A percentile compares a stretch with the other conserved stretches of the same genome.
These are phyloP conservation scores for Ophioninae sp. DNA, from an alignment of 2,888 invertebrate genomes.

Conservation along the genomic window DNA sequence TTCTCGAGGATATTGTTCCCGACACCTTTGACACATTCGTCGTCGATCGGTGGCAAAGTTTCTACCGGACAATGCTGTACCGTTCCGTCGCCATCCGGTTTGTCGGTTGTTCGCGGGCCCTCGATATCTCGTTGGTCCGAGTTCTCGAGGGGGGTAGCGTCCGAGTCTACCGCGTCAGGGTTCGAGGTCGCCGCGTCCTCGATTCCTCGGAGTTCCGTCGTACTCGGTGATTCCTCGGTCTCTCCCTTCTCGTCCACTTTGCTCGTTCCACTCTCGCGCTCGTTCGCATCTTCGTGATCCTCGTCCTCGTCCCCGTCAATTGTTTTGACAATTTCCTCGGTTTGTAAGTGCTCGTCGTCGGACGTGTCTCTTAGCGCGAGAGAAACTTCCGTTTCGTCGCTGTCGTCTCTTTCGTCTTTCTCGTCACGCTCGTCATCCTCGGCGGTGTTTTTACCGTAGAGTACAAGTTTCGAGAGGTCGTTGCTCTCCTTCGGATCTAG, in stretches of 20 bases:
- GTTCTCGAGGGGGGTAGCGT: not conserved
- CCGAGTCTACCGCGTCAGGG: not conserved
- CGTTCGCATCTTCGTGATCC: not conserved
- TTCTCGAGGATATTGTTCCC: not conserved
- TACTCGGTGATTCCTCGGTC: not conserved
- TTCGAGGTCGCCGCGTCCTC: not conserved
- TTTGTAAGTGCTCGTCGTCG: not conserved
- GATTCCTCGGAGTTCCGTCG: conserved; percentile 3
- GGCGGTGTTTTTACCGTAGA: not conserved
- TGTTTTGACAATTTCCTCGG: not conserved
- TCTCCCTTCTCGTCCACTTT: not conserved
- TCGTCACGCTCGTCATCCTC: not conserved
- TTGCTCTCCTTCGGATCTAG: not conserved
- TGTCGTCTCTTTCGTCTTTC: conserved; percentile 2
- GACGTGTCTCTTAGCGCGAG: not conserved
- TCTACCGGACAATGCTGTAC: not conserved
- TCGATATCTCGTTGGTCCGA: not conserved
- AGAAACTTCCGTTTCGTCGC: conserved; percentile 4
- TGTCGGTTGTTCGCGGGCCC: too few species aligned
- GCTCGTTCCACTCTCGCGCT: conserved; percentile 16
- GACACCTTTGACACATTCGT: not conserved
- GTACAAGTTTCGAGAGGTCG: not conserved
- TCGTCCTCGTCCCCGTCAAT: not conserved
- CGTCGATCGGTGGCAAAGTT: not conserved
- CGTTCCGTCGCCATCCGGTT: not conserved